phyloP scores from a whole-genome alignment of 2,797 vertebrate genomes.

The Peromyscus eremicus region DNA sequence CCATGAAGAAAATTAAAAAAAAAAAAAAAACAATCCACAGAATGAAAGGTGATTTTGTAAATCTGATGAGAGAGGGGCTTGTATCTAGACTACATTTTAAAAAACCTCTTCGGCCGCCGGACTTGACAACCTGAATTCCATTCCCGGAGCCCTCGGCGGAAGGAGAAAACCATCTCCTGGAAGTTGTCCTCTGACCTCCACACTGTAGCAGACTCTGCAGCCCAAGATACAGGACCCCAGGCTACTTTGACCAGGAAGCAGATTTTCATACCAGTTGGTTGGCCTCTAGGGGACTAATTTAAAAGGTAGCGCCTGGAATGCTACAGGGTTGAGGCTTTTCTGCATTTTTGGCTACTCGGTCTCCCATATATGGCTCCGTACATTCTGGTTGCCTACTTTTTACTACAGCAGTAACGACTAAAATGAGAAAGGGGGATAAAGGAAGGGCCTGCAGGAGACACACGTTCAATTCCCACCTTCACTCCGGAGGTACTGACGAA shows the following conservation, averaged over 20 bases:
- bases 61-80: not conserved
- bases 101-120: not conserved
- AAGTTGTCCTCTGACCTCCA: no score
- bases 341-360: not conserved
- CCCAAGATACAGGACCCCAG: not conserved
- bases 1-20: not conserved
- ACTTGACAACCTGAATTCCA: not conserved
- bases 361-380: not conserved
- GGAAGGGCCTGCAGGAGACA: not conserved
- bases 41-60: not conserved
- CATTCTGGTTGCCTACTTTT: not conserved
- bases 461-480: not conserved
- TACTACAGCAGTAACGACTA: not conserved
- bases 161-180: not conserved
- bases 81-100: not conserved
- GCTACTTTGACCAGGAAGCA: not conserved
- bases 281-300: not conserved
- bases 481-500: not conserved
- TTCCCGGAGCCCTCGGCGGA: not conserved
- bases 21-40: not conserved
- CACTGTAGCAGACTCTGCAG: not conserved
- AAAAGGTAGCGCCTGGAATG: not conserved
- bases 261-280: not conserved
- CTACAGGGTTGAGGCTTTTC: not conserved
- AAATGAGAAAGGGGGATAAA: not conserved